phyloP scores from a whole-genome alignment of 2,113 vertebrate genomes.

The Sylvilagus bachmani region DNA sequence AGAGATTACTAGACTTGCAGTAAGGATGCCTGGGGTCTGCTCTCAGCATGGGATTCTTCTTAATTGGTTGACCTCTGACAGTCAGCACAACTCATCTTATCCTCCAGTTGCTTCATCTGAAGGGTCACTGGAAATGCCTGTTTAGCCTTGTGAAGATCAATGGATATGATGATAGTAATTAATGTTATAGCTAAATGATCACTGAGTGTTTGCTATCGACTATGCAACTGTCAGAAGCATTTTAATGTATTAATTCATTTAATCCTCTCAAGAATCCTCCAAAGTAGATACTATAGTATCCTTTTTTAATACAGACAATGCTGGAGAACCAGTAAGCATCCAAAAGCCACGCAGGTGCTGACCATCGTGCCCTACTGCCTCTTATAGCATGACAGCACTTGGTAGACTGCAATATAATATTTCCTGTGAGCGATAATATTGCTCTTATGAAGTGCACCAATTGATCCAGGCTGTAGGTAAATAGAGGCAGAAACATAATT shows the following conservation, averaged over 20 bases:
- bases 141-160: constrained; percentile 10
- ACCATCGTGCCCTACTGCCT: not conserved
- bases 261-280: not conserved
- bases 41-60: not conserved
- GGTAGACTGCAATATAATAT: not conserved
- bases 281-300: not conserved
- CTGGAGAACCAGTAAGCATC: not conserved
- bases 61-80: not conserved
- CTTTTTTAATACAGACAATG: not conserved
- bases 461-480: not conserved
- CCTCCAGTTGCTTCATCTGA: not conserved
- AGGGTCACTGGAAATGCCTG: not conserved
- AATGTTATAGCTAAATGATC: not conserved
- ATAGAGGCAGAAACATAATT: not conserved
- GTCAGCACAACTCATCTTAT: not conserved
- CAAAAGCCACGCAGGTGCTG: not conserved
- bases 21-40: not conserved
- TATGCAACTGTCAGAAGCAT: not conserved
- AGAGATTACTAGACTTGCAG: not conserved
- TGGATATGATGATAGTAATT: not conserved
- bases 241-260: not conserved
- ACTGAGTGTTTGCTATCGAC: not conserved
- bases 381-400: not conserved
- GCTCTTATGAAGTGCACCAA: not conserved
- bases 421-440: not conserved